Evolutionary conservation across 2,113 vertebrate species (phyloP), one percentile per base, ranked within the genome.

Genomic region (Formicarius rufipectus): DNA sequence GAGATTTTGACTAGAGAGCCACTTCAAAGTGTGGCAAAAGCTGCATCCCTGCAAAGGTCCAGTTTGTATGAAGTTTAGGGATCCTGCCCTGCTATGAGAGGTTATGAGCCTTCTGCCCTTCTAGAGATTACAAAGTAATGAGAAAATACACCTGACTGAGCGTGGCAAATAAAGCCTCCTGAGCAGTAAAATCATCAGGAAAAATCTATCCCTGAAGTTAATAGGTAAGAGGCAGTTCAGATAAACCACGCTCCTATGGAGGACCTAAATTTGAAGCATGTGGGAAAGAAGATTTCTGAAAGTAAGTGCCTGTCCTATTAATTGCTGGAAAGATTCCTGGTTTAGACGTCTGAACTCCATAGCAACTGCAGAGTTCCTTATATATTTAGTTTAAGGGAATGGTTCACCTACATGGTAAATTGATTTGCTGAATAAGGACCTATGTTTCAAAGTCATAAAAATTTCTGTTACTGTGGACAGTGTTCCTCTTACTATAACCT

Each of bases 181-280:
- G 42, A 89, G 64, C 68, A 81, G 56, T 71, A 93, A 81, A 93
- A 92, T 17, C 24, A 52, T 23, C 68, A 52, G 56, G 56, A 84
- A 78, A 91, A 84, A 78, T 64, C 59, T 89, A 5, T 47, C 53
- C 58, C n/a, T 69, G 14, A 73, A 77, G 59, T 66, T 39, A 42
- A 9, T 40, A 60, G 71, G 71, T 69, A 69, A 84, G 13, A 90
- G 45, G 11, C 72, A 56, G 62, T 62, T 93, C 50, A 92, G 94
- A 87, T 63, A 95, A 91, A 33, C 59, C 76, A 56, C 0, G 0
- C 37, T 73, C 40, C 62, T 42, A 37, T 60, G 67, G 53, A 80
- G 74, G 53, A 87, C 42, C 28, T 89, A 84, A 93, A 92, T 92
- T 40, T 14, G 44, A 90, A 95, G 73, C 84, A 91, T 28, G 56